phyloP scores from a whole-genome alignment of 1,140 invertebrate species.

The Plodia interpunctella region DNA sequence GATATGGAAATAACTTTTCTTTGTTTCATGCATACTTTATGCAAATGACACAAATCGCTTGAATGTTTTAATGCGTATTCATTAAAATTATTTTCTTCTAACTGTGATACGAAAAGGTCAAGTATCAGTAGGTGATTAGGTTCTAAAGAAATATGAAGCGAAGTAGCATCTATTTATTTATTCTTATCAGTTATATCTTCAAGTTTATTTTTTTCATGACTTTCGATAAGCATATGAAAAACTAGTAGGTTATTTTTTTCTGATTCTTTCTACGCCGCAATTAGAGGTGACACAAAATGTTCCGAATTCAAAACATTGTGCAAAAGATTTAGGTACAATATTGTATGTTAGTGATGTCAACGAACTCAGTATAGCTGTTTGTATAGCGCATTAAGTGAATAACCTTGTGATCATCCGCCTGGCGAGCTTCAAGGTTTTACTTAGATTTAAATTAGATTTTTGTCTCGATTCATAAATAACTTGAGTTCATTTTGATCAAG shows the following conservation, averaged over 20 bases:
- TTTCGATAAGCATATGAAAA: background rate
- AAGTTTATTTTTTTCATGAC: background rate
- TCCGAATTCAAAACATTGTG: background rate
- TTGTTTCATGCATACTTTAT: background rate
- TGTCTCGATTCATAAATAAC: background rate
- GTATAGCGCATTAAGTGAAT: slow-evolving; percentile 10
- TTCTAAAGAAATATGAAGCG: no score
- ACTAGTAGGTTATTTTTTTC: background rate
- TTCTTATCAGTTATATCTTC: background rate
- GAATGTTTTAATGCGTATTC: no score
- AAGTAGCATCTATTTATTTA: background rate
- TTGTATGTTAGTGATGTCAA: slow-evolving; percentile 6
- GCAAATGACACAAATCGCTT: no score
- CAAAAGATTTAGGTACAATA: background rate
- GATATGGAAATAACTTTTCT: background rate
- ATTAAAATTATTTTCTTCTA: no score
- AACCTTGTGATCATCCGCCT: slow-evolving; percentile 7
- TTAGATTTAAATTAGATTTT: slow-evolving; percentile 3
- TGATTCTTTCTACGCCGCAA: background rate
- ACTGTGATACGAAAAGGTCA: no score
- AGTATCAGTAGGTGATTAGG: no score
- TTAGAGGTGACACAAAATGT: background rate
- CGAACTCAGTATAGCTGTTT: slow-evolving; percentile 6
- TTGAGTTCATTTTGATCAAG: background rate
- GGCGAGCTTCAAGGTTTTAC: background rate